These are phyloP conservation scores for Tapirus terrestris DNA, from an alignment of 2,113 vertebrate genomes.

Conservation along the genomic window DNA sequence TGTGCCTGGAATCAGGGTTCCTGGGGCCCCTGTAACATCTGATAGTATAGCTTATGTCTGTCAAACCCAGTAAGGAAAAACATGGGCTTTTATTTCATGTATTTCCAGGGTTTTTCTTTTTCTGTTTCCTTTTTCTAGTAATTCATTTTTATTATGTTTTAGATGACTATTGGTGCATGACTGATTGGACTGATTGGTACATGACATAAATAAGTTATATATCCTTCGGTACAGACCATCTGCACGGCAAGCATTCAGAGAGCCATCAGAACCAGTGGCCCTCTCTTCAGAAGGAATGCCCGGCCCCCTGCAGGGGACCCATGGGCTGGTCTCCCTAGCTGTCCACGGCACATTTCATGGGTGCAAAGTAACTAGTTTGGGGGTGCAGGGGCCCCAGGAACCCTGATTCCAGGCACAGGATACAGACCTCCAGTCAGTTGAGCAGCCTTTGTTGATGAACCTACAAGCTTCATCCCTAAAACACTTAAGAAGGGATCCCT, in stretches of 20 bases:
- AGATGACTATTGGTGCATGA: not conserved
- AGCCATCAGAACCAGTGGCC: not conserved
- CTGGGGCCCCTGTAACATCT: fast-evolving
- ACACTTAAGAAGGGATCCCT: not conserved
- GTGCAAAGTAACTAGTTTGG: no score
- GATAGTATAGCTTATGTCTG: not conserved
- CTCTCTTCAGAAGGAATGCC: no score
- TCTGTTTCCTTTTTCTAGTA: not conserved
- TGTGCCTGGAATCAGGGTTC: no score
- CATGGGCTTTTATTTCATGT: not conserved
- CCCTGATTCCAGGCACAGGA: not conserved
- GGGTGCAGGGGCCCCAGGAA: not conserved
- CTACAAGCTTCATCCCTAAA: not conserved
- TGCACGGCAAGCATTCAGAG: not conserved
- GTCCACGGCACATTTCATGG: no score
- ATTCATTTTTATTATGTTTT: not conserved
- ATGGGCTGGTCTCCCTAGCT: not conserved
- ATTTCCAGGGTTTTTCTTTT: not conserved
- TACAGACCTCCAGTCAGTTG: not conserved
- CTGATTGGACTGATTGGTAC: not conserved
- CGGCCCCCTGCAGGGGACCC: not conserved
- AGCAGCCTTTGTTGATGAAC: not conserved
- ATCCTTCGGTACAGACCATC: not conserved
- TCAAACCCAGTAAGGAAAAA: not conserved
- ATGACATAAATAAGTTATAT: not conserved